These are phyloP conservation scores for Helicoverpa assulta DNA, from an alignment of 2,888 invertebrate genomes.

Conservation along the genomic window DNA sequence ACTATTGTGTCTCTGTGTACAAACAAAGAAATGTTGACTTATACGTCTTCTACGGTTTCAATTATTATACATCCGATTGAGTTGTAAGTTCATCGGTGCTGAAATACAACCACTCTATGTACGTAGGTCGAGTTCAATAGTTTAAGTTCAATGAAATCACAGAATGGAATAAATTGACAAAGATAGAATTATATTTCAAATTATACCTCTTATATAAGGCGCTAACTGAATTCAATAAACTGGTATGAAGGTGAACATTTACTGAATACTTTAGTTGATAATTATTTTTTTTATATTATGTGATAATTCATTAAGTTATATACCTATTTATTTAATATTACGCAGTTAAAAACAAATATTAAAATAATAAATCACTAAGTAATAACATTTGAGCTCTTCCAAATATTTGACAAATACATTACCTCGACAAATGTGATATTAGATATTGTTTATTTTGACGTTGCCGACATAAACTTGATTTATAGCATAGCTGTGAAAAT, in stretches of 20 bases:
- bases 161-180: too few species aligned
- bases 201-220: background rate
- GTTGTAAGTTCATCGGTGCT: background rate
- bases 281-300: background rate
- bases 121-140: too few species aligned
- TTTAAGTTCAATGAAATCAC: too few species aligned
- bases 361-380: constrained; percentile 15
- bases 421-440: constrained; percentile 55
- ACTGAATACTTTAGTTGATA: background rate
- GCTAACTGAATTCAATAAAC: background rate
- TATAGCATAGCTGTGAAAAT: constrained; percentile 61
- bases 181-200: background rate
- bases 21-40: background rate
- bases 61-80: background rate
- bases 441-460: constrained; percentile 60
- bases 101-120: too few species aligned
- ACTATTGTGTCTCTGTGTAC: constrained; percentile 11
- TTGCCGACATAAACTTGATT: constrained; percentile 61
- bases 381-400: constrained; percentile 22
- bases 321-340: background rate
- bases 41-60: background rate
- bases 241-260: background rate
- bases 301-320: too few species aligned
- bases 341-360: background rate
- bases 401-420: constrained; percentile 51